Base-by-base conservation (phyloP, 2,113 vertebrate genomes). In the Argyrosomus japonicus region DNA sequence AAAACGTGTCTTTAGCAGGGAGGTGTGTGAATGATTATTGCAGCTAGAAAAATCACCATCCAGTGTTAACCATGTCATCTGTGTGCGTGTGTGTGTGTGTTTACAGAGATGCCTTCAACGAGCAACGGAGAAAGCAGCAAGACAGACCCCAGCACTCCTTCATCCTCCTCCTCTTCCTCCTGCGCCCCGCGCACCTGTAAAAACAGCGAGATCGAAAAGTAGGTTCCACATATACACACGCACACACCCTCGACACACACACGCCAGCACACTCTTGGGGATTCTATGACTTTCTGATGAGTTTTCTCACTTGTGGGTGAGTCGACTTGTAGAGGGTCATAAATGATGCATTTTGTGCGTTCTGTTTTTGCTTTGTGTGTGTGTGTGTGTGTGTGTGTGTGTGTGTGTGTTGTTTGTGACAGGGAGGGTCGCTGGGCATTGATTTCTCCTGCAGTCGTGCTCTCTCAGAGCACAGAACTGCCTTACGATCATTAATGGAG, bases 171-270 rank as follows among this genome's bases (percentile, higher is more conserved):
- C 18, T 94, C 92, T 27, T 90, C 90, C 62, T 93, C 93, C 69
- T 86, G 79, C 1, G 96, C 96, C 91, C 97, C 97, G 82, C 97
- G 99, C 94, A 99, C 98, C 80, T 99, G 98, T 95, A 99, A 99
- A 96, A 99, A 99, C 93, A 99, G 98, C 3, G 98, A 99, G 92
- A 99, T 99, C 13, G 98, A 99, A 93, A 99, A 99, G 98, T 99
- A 93, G 95, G 98, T 92, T n/a, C 4, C 70, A 27, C 63, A 47
- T 12, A 32, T 56, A 50, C 23, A 21, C 13, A 27, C 11, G 14
- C 3, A 57, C 58, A 40, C 23, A 50, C n/a, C n/a, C n/a, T n/a
- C n/a, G n/a, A n/a, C 65, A 23, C 79, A 75, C 57, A 15, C 60
- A 51, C 69, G n/a, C 27, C 19, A 2, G 21, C 23, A 3, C 73